Evolutionary conservation across 2,888 invertebrate genomes (phyloP).

Genomic region (Gastracanthus pulcherrimus): DNA sequence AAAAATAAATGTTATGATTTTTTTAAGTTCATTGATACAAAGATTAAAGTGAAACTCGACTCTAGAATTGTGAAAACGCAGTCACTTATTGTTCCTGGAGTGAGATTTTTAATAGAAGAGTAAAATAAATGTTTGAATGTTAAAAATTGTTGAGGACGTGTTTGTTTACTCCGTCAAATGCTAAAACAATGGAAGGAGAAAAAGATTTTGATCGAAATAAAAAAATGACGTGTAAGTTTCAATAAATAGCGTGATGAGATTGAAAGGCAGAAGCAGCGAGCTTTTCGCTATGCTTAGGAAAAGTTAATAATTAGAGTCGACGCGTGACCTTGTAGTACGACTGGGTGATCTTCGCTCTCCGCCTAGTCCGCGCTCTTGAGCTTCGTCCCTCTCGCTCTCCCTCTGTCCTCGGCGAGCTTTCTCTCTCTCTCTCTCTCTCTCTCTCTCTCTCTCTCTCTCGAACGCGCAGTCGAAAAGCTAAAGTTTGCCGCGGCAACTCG

Average conservation of each 20-base stretch:
- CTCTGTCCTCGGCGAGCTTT: constrained; percentile 48
- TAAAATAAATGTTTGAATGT: too few relatives aligned
- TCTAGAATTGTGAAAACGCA: too few relatives aligned
- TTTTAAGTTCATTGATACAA: too few relatives aligned
- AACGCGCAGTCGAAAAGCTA: constrained; percentile 70
- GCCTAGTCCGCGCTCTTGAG: constrained; percentile 59
- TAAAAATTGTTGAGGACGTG: background rate
- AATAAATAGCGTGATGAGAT: constrained; percentile 12
- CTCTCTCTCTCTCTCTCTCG: constrained; percentile 56
- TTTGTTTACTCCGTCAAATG: background rate
- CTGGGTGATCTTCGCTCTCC: constrained; percentile 41
- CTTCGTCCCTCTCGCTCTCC: constrained; percentile 57
- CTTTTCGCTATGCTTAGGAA: constrained; percentile 51
- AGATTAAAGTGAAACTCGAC: too few relatives aligned
- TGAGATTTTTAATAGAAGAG: too few relatives aligned
- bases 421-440: constrained; percentile 46
- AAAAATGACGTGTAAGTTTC: background rate
- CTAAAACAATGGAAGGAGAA: background rate
- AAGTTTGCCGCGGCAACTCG: constrained; percentile 74
- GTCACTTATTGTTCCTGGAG: too few relatives aligned
- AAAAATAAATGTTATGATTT: too few relatives aligned
- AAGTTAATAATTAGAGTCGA: constrained; percentile 75
- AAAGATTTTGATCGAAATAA: background rate
- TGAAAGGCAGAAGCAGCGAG: background rate
- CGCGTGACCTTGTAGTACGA: constrained; percentile 76